Evolutionary conservation across 2,888 invertebrate genomes (phyloP).

Genomic region (Abscondita cerata): DNA sequence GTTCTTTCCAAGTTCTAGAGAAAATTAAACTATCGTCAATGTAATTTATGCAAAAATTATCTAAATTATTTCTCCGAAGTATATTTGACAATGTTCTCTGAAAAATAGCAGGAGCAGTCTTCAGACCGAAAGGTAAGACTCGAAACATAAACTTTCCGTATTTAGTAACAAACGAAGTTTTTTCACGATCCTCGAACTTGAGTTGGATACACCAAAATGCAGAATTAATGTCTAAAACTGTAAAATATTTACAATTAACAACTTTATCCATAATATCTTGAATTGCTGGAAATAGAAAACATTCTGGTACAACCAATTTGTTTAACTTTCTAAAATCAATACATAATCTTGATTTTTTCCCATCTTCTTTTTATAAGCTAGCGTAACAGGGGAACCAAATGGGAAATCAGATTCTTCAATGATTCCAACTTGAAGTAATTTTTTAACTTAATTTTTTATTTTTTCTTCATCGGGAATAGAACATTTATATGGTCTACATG

Average conservation of each 20-base stretch:
- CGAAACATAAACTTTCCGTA: background rate
- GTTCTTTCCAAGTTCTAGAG: background rate
- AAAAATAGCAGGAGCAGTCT: conserved; percentile 1
- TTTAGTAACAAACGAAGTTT: background rate
- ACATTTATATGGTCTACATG: background rate
- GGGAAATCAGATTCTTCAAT: conserved; percentile 4
- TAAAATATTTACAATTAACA: background rate
- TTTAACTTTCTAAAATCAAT: conserved; percentile 1
- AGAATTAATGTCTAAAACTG: background rate
- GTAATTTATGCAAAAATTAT: background rate
- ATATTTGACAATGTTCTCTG: background rate
- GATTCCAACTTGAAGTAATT: background rate
- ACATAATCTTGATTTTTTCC: background rate
- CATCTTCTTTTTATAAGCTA: background rate
- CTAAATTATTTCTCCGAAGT: background rate
- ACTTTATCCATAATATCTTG: too few relatives aligned
- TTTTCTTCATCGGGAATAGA: background rate
- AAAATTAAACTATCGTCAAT: background rate
- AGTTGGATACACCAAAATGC: background rate
- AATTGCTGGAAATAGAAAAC: background rate
- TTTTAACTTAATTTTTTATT: conserved; percentile 1
- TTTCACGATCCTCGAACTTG: background rate
- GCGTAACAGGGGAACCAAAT: background rate
- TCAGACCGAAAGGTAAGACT: conserved; percentile 3
- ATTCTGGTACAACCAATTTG: background rate